A percentile compares a stretch with the other conserved stretches of the same genome.
Conservation (phyloP, 1,140 invertebrate genomes). For the Trichogramma pretiosum region DNA sequence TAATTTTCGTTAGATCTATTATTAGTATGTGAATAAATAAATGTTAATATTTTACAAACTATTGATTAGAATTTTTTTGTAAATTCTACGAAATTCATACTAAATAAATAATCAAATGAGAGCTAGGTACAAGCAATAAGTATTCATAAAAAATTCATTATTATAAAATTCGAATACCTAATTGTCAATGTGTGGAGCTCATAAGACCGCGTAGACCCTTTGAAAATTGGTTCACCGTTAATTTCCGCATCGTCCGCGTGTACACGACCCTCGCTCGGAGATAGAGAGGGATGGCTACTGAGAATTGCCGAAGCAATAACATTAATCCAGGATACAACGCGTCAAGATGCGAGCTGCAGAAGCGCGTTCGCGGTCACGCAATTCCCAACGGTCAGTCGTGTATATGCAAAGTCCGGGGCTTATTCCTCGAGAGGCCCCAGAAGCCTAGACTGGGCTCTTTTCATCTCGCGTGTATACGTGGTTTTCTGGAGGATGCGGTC, state of each 20-base stretch:
- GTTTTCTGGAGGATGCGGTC: slow-evolving; percentile 37
- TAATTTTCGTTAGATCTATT: too few relatives aligned
- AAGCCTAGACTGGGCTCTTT: too few relatives aligned
- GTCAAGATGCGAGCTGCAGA: slow-evolving; percentile 21
- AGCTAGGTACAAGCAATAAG: slow-evolving; percentile 4
- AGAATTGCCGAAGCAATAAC: slow-evolving; percentile 39
- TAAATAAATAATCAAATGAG: slow-evolving; percentile 11
- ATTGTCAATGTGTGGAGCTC: slow-evolving; percentile 2
- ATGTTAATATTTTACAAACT: too few relatives aligned
- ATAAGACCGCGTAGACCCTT: slow-evolving; percentile 7
- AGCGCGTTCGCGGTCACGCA: slow-evolving; percentile 27
- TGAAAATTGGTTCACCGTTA: slow-evolving; percentile 25
- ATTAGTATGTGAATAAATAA: too few relatives aligned
- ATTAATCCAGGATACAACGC: slow-evolving; percentile 38
- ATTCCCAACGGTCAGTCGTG: slow-evolving; percentile 37
- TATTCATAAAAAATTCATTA: too few relatives aligned
- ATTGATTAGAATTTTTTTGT: too few relatives aligned
- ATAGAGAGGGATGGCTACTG: slow-evolving; percentile 15
- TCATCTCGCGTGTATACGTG: slow-evolving; percentile 21
- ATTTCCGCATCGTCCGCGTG: too few relatives aligned
- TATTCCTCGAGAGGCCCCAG: too few relatives aligned
- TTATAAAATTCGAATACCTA: neutral
- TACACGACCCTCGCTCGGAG: too few relatives aligned
- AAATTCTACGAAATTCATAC: too few relatives aligned
- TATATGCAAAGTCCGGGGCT: slow-evolving; percentile 29